Evolutionary conservation across 2,888 invertebrate genomes (phyloP), one percentile per base, ranked within the genome.

Genomic region (Orthosia incerta): DNA sequence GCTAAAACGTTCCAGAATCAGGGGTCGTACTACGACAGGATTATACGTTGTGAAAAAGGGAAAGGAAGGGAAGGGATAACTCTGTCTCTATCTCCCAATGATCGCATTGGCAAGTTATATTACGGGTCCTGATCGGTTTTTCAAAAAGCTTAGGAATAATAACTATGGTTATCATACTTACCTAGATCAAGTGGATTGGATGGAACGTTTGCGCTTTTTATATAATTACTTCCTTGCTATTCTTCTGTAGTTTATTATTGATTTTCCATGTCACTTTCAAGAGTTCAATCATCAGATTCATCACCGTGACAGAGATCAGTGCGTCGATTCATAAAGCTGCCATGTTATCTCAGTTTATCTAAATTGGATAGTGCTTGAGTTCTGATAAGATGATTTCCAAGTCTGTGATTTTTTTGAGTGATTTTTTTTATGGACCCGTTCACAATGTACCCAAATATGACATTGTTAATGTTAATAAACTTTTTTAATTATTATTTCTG

Each of bases 401-500:
- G 13, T 61, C 66, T 46, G 56, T 65, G 60, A 48, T 48, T 61
- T 31, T 20, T 45, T 51, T 39, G 66, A 23, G 15, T 50, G 20
- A 0, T 50, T 39, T 39, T 31, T 39, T 3, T 48, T 39, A 68
- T 3, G 9, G 39, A 50, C n/a, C 23, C 7, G 45, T 53, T 4
- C 31, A 60, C 50, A 50, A 15, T 39, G 11, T 45, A 39, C 5
- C 7, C 5, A 59, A 15, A 64, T 39, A 65, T 39, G 65, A 18
- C 50, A 61, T 48, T 48, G 15, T 39, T 15, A 59, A 45, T 60
- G 18, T 16, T 20, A 55, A 55, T 20, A 60, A 60, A 20, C n/a
- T n/a, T 46, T 46, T 23, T 48, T 11, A 23, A 3, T 23, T 48
- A 2, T 5, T 46, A 23, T 60, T 11, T 11, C 4, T 16, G 13